A percentile compares a stretch with the other conserved stretches of the same genome.
These are phyloP conservation scores for Maniola hyperantus DNA, from an alignment of 2,888 invertebrate species.

Conservation along the genomic window DNA sequence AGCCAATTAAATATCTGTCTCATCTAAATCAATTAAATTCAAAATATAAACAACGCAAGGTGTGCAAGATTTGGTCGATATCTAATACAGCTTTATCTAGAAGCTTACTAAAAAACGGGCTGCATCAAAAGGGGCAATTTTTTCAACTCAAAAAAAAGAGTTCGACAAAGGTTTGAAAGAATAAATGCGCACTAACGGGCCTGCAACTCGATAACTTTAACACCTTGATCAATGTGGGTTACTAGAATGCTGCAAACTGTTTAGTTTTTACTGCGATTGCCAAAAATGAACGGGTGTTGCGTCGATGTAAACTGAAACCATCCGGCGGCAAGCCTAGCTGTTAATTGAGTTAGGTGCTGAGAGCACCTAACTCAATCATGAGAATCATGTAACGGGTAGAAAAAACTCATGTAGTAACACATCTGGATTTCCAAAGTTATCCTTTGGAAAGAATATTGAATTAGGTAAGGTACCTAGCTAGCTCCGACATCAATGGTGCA, in stretches of 20 bases:
- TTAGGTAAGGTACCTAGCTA: no score
- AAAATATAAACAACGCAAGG: constrained; percentile 36
- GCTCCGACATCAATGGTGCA: no score
- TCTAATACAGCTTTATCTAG: constrained; percentile 25
- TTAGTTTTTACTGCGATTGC: constrained; percentile 61
- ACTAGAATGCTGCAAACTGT: constrained; percentile 63
- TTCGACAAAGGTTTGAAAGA: constrained; percentile 63
- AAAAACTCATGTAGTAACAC: neutral
- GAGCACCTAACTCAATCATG: no score
- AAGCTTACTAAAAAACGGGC: constrained; percentile 41
- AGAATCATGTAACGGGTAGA: constrained; percentile 8
- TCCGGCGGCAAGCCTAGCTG: constrained; percentile 49
- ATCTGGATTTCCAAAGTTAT: neutral
- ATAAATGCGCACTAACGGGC: constrained; percentile 68
- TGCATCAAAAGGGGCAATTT: constrained; percentile 56
- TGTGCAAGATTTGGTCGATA: constrained; percentile 33
- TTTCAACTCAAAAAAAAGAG: constrained; percentile 58
- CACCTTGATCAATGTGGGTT: constrained; percentile 82
- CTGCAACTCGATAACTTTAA: constrained; percentile 76
- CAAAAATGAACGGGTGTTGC: constrained; percentile 68
- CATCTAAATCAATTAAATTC: neutral
- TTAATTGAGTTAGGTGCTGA: constrained; percentile 25
- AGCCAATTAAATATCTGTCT: neutral
- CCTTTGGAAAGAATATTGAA: no score
- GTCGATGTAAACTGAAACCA: constrained; percentile 66